Conservation (phyloP, 2,113 vertebrate genomes). For the Origma solitaria region DNA sequence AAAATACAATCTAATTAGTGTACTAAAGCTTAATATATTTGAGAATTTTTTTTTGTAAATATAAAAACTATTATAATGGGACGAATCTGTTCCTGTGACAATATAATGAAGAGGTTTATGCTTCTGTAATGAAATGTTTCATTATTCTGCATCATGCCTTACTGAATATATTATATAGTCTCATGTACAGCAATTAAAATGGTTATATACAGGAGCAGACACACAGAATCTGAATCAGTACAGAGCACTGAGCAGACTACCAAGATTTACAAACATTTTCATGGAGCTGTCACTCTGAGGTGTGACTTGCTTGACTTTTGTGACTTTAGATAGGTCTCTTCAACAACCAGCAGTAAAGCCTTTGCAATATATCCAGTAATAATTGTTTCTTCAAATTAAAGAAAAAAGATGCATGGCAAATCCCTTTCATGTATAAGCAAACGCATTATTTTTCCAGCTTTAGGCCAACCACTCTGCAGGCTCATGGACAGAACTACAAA, state of each 20-base stretch:
- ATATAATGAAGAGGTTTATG: constrained; percentile 16
- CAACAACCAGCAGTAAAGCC: neutral
- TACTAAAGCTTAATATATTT: constrained; percentile 63
- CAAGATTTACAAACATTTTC: neutral
- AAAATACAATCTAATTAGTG: constrained; percentile 59
- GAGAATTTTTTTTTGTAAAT: constrained; percentile 25
- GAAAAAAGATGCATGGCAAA: neutral
- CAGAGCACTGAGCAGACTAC: neutral
- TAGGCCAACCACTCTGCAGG: neutral
- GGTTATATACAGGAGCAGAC: constrained; percentile 24
- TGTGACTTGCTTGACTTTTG: neutral
- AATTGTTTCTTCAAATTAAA: neutral
- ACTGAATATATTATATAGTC: constrained; percentile 27
- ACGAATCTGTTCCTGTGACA: constrained; percentile 44
- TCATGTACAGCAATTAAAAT: constrained; percentile 54
- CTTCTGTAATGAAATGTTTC: constrained; percentile 55
- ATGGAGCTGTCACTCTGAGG: neutral
- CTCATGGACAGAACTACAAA: neutral
- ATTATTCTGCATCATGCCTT: constrained; percentile 5
- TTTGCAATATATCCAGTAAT: neutral
- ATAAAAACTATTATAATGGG: constrained; percentile 67
- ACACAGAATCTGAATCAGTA: constrained; percentile 3
- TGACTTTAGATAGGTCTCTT: neutral
- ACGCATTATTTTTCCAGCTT: neutral
- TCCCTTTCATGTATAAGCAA: neutral